Base-by-base conservation (phyloP, 2,888 invertebrate genomes). In the Rhimphoctona megacephalus region DNA sequence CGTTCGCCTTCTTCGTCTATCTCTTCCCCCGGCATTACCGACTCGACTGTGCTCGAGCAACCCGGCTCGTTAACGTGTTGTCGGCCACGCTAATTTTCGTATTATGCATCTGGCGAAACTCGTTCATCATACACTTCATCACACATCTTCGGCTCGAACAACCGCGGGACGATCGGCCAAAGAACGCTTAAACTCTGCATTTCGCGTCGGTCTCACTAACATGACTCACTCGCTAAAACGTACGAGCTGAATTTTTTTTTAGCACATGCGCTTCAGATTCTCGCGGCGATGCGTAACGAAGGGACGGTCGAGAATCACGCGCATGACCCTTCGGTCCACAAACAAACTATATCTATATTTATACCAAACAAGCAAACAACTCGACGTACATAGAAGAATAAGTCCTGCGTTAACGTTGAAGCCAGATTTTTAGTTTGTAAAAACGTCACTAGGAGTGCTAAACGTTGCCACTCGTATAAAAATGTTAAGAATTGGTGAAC, bases 1-100 rank as follows among this genome's bases (percentile, higher is more conserved):
- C 5, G 14, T 9, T 46, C 46, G 3, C 9, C 8, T 46, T 57
- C 39, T 69, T 43, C n/a, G 49, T 72, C 46, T 22, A 83, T 70
- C 52, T 72, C 49, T 43, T 81, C 30, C 9, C 83, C 39, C 86
- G 33, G 49, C 70, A 70, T 70, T 49, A 70, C 70, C 70, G 70
- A 49, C 70, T 49, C 49, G 70, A 49, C 70, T 49, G 70, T 49
- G 14, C 49, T 70, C 70, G 70, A 76, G 83, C 79, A 66, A 49
- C 74, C 61, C 30, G 30, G 30, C 30, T 61, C 30, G 30, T 61
- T 61, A 61, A 61, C 61, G 61, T 61, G 30, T 61, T 61, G 30
- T 61, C 30, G 25, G 61, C 61, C 61, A 61, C 61, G 30, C 30
- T 61, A 30, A 61, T 61, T 61, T 61, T 30, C 61, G 17, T 61